These are phyloP conservation scores for Micromesistius poutassou DNA, from an alignment of 2,797 vertebrate genomes.

Conservation along the genomic window DNA sequence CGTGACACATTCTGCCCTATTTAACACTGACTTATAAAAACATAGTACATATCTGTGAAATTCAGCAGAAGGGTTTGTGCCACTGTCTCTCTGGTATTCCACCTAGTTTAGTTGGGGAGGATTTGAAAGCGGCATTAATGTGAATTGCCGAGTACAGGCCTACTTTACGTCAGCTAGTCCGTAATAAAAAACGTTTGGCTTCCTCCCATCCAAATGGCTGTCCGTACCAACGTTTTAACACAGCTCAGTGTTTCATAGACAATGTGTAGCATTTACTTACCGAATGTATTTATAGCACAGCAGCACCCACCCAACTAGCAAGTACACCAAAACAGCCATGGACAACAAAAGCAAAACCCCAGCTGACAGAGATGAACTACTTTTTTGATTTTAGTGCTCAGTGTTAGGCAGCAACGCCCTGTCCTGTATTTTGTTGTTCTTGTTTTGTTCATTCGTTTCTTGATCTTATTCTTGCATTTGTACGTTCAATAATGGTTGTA, in stretches of 20 bases:
- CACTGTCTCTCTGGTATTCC: conserved; percentile 65
- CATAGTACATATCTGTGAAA: conserved; percentile 73
- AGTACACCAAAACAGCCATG: not conserved
- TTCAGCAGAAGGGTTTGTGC: conserved; percentile 71
- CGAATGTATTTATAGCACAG: conserved; percentile 32
- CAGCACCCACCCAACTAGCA: conserved; percentile 26
- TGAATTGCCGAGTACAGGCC: conserved; percentile 35
- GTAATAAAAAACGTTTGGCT: conserved; percentile 42
- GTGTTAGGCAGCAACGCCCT: conserved; percentile 44
- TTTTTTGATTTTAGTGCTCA: conserved; percentile 53
- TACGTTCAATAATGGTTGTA: conserved; percentile 56
- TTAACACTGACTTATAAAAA: conserved; percentile 70
- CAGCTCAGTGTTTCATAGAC: conserved; percentile 20
- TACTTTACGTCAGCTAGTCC: conserved; percentile 59
- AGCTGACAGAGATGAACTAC: conserved; percentile 24
- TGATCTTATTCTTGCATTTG: conserved; percentile 43
- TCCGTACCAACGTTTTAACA: not conserved
- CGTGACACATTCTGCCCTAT: conserved; percentile 65
- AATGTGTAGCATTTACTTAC: conserved; percentile 33
- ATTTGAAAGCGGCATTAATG: conserved; percentile 68
- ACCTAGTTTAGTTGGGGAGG: conserved; percentile 43
- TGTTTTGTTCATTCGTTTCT: not conserved
- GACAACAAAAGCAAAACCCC: not conserved
- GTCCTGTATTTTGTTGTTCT: conserved; percentile 21
- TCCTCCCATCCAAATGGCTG: conserved; percentile 18